phyloP scores from a whole-genome alignment of 2,113 vertebrate species.

The Solea senegalensis region DNA sequence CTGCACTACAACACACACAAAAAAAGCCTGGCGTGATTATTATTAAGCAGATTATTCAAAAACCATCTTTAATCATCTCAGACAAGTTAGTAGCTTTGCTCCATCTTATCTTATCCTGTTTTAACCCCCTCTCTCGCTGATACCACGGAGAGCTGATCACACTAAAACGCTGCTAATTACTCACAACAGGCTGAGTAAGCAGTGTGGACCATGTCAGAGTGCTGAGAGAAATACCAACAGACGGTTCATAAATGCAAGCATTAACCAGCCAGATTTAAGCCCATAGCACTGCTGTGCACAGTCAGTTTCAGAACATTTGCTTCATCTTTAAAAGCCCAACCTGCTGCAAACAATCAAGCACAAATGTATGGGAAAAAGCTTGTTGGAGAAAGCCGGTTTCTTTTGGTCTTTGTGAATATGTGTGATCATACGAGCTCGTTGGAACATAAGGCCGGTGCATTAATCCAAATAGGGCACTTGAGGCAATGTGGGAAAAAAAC shows the following conservation, averaged over 20 bases:
- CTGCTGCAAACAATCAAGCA: slow-evolving; percentile 54
- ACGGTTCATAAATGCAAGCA: slow-evolving; percentile 69
- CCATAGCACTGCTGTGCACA: slow-evolving; percentile 40
- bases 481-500: slow-evolving; percentile 30
- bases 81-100: slow-evolving; percentile 37
- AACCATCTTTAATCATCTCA: slow-evolving; percentile 40
- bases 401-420: slow-evolving; percentile 11
- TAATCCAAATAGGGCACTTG: slow-evolving; percentile 31
- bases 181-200: slow-evolving; percentile 72
- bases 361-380: slow-evolving; percentile 20
- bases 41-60: slow-evolving; percentile 51
- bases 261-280: slow-evolving; percentile 71
- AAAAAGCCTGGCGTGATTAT: slow-evolving; percentile 28
- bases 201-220: slow-evolving; percentile 48
- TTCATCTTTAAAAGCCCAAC: slow-evolving; percentile 52
- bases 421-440: slow-evolving; percentile 2
- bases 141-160: slow-evolving; percentile 55
- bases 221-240: slow-evolving; percentile 68
- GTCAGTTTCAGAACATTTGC: slow-evolving; percentile 53
- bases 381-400: too few species aligned
- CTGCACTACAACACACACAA: not conserved
- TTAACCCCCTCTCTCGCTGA: not conserved
- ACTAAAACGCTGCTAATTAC: slow-evolving; percentile 66
- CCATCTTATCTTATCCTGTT: slow-evolving; percentile 40
- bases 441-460: slow-evolving; percentile 12